Evolutionary conservation across 2,888 invertebrate genomes (phyloP).

Genomic region (Helobdella robusta): DNA sequence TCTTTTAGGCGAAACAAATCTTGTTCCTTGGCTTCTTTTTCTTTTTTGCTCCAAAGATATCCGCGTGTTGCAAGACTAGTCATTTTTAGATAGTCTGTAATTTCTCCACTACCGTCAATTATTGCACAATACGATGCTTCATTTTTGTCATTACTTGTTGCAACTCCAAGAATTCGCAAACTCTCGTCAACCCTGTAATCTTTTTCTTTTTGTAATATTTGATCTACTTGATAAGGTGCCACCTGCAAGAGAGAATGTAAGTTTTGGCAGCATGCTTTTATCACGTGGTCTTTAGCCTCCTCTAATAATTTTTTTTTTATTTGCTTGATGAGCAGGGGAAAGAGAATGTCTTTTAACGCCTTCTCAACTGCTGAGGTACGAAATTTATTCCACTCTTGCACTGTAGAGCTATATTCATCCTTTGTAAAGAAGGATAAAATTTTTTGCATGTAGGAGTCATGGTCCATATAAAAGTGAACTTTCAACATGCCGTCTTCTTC

Average conservation of each 20-base stretch:
- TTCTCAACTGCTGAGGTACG: slow-evolving; percentile 76
- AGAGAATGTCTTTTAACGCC: slow-evolving; percentile 75
- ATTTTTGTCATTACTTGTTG: too few species aligned
- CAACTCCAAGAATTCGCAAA: too few species aligned
- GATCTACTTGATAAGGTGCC: slow-evolving; percentile 71
- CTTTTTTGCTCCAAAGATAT: slow-evolving; percentile 62
- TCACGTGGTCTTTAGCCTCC: slow-evolving; percentile 64
- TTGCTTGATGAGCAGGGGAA: slow-evolving; percentile 80
- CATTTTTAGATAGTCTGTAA: slow-evolving; percentile 77
- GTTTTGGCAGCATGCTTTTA: slow-evolving; percentile 66
- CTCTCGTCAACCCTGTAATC: too few species aligned
- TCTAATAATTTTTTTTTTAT: slow-evolving; percentile 66
- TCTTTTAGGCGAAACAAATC: slow-evolving; percentile 64
- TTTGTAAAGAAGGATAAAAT: slow-evolving; percentile 30
- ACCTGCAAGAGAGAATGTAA: slow-evolving; percentile 80
- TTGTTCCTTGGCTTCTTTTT: slow-evolving; percentile 53
- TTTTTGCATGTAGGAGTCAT: slow-evolving; percentile 38
- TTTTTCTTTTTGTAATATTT: too few species aligned
- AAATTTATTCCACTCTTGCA: slow-evolving; percentile 84
- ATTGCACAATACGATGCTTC: slow-evolving; percentile 75
- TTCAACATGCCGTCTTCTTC: slow-evolving; percentile 48
- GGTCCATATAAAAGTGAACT: slow-evolving; percentile 43
- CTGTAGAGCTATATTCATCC: slow-evolving; percentile 73
- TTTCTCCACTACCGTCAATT: slow-evolving; percentile 78
- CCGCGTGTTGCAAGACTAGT: slow-evolving; percentile 72